A percentile compares a stretch with the other conserved stretches of the same genome.
Conservation (phyloP, 2,888 invertebrate genomes). For the Nipponacmea schrenckii region DNA sequence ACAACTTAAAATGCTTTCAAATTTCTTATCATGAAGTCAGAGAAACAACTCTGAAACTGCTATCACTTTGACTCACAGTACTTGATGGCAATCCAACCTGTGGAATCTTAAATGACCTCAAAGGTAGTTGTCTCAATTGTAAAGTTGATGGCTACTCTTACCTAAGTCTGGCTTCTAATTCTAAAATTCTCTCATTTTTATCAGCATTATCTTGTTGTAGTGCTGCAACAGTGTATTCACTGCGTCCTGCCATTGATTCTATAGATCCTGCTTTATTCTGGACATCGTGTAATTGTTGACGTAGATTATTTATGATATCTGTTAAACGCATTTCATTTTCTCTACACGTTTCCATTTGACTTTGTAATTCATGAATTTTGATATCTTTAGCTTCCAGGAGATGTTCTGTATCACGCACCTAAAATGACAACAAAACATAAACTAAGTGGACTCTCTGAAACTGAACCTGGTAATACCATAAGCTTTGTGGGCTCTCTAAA, state of each 20-base stretch:
- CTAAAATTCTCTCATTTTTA: constrained; percentile 59
- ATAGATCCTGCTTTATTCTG: constrained; percentile 55
- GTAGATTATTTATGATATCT: constrained; percentile 50
- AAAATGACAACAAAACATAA: constrained; percentile 16
- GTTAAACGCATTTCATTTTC: constrained; percentile 59
- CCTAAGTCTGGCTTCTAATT: constrained; percentile 64
- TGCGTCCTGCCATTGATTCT: constrained; percentile 60
- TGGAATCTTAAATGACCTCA: too few species aligned
- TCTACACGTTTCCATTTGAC: constrained; percentile 53
- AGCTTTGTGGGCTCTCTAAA: too few species aligned
- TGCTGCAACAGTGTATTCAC: constrained; percentile 59
- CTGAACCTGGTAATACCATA: too few species aligned
- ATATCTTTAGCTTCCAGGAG: constrained; percentile 62
- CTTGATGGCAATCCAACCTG: too few species aligned
- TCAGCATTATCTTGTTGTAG: constrained; percentile 62
- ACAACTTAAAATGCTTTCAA: too few species aligned
- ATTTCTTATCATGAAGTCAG: too few species aligned
- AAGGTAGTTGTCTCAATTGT: too few species aligned
- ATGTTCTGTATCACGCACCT: constrained; percentile 55
- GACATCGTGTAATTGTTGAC: constrained; percentile 55
- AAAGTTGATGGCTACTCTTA: constrained; percentile 23
- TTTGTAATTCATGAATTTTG: constrained; percentile 58
- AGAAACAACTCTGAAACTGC: too few species aligned
- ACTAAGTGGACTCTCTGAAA: too few species aligned
- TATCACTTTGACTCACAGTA: too few species aligned